Conservation (phyloP, 2,888 invertebrate species). For the Dichetophora obliterata region DNA sequence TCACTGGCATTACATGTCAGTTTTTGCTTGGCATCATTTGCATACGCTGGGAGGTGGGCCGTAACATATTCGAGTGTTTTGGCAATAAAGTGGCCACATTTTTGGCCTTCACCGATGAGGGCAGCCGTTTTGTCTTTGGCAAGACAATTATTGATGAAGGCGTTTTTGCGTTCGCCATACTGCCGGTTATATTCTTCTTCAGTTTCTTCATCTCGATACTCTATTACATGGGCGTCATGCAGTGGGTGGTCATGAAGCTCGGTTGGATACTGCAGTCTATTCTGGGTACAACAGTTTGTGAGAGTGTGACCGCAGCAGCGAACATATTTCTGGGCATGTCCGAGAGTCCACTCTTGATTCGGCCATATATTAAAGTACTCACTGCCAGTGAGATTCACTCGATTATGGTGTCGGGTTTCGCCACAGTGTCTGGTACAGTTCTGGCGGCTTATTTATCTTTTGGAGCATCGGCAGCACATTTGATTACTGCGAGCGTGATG, state of each 20-base stretch:
- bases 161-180: constrained; percentile 90
- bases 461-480: constrained; percentile 88
- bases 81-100: constrained; percentile 80
- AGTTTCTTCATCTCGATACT: constrained; percentile 90
- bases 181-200: constrained; percentile 95
- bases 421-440: constrained; percentile 94
- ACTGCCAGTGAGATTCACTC: constrained; percentile 94
- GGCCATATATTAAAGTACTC: constrained; percentile 84
- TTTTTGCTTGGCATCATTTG: constrained; percentile 87
- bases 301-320: constrained; percentile 92
- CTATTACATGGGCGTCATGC: constrained; percentile 91
- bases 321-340: constrained; percentile 96
- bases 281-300: constrained; percentile 92
- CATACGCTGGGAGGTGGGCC: constrained; percentile 86
- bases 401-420: constrained; percentile 94
- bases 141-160: constrained; percentile 73
- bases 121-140: constrained; percentile 89
- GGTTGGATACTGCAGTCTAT: constrained; percentile 81
- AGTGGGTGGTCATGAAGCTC: constrained; percentile 84
- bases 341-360: constrained; percentile 90
- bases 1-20: constrained; percentile 86
- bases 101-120: constrained; percentile 82
- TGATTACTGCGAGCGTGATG: constrained; percentile 96
- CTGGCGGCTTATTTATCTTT: constrained; percentile 93
- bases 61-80: constrained; percentile 75